phyloP scores from a whole-genome alignment of 2,113 vertebrate species.

The Chlorodrepanis virens region DNA sequence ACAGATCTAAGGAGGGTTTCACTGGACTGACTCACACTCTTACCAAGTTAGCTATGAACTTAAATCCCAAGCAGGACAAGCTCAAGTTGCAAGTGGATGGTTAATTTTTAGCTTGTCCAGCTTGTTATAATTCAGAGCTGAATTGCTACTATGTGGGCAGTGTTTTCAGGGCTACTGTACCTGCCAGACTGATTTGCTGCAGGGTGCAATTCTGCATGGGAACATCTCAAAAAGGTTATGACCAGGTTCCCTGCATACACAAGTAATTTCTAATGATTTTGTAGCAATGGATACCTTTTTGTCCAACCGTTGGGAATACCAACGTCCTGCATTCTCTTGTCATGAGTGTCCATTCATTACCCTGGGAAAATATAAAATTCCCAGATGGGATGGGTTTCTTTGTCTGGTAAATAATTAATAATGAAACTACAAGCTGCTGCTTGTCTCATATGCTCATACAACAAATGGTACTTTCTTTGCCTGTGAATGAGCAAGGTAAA shows the following conservation, averaged over 20 bases:
- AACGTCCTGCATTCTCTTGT: neutral
- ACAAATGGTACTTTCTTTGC: neutral
- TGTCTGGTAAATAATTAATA: constrained; percentile 28
- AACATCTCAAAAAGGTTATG: neutral
- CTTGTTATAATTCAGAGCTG: neutral
- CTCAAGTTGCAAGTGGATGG: neutral
- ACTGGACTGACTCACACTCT: neutral
- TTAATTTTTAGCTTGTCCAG: neutral
- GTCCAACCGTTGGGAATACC: neutral
- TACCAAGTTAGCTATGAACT: neutral
- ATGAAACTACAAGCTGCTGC: neutral
- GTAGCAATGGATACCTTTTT: neutral
- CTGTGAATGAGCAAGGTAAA: neutral
- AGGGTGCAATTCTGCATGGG: neutral
- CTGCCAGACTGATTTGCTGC: neutral
- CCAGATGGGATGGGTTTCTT: neutral
- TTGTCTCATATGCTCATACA: neutral
- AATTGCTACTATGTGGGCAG: neutral
- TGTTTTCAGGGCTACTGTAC: neutral
- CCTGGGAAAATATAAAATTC: neutral
- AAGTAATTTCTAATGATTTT: neutral
- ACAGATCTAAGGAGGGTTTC: neutral
- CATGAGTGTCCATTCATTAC: neutral
- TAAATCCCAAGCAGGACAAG: neutral
- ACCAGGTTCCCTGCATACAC: rapidly evolving